Percentiles rank a stretch among this genome's conserved stretches.
Evolutionary conservation across 2,797 vertebrate species (phyloP).

Genomic region (Sebastes hopkinsi): DNA sequence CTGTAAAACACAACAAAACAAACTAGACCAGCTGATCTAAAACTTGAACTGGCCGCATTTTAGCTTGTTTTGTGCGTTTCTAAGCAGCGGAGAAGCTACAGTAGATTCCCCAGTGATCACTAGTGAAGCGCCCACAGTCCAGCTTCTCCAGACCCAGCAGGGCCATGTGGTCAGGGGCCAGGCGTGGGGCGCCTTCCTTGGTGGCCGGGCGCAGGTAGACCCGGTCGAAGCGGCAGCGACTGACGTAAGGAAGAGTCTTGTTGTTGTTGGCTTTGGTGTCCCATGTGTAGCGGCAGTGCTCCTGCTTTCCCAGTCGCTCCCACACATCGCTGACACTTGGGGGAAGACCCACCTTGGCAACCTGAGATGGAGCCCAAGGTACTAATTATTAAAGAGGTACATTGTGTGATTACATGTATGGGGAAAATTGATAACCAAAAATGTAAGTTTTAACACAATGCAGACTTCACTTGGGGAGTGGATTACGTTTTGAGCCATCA

Average conservation of each 20-base stretch:
- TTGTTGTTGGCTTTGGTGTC: slow-evolving; percentile 92
- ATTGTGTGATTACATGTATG: background rate
- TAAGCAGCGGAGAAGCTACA: slow-evolving; percentile 81
- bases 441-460: background rate
- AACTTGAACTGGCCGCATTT: background rate
- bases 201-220: slow-evolving; percentile 85
- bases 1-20: background rate
- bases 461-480: background rate
- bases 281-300: slow-evolving; percentile 95
- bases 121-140: slow-evolving; percentile 91
- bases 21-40: background rate
- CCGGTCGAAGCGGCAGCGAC: slow-evolving; percentile 92
- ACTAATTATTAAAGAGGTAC: background rate
- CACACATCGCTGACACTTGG: slow-evolving; percentile 86
- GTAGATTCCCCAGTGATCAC: slow-evolving; percentile 97
- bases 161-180: slow-evolving; percentile 88
- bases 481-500: background rate
- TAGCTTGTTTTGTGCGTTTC: background rate
- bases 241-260: slow-evolving; percentile 74
- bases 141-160: slow-evolving; percentile 93
- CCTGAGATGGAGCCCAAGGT: slow-evolving; percentile 73
- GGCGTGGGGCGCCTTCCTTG: slow-evolving; percentile 52
- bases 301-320: slow-evolving; percentile 88
- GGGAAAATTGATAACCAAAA: background rate
- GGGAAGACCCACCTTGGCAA: slow-evolving; percentile 87